Evolutionary conservation across 2,888 invertebrate genomes (phyloP), one percentile per base, ranked within the genome.

Genomic region (Torymus texanus): DNA sequence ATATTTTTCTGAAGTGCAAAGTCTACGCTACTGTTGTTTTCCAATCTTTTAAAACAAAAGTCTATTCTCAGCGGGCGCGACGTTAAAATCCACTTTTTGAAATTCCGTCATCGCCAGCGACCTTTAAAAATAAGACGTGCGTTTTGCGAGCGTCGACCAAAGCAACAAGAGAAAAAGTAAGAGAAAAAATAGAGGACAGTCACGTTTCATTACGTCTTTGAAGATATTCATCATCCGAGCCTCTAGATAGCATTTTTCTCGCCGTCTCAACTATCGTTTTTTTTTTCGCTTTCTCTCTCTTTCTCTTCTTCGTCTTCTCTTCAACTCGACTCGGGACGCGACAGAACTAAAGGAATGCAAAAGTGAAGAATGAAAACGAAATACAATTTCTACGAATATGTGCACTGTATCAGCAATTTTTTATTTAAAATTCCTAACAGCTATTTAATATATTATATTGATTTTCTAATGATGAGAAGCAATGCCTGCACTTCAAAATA

Each of bases 161-260:
- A 51, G 14, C 13, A 67, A 18, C 21, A 50, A 67, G 41, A 65
- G 21, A 67, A 51, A 51, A 65, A 65, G 16, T 29, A 14, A 18
- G 29, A 65, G 14, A 65, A 50, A 78, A 56, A 41, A 24, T 61
- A 65, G 55, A 61, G 62, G 51, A 71, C 71, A 67, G 67, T 79
- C 75, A 62, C 71, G 75, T 79, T 79, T 79, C 79, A 75, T 79
- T 79, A 67, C 71, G 61, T 61, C 71, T 79, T 76, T 56, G 62
- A 79, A 67, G 67, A 75, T 70, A 72, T 72, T 75, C 66, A 72
- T 76, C 75, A 79, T 75, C 67, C 56, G 75, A 75, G 67, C 59
- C 62, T 58, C 41, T 74, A 65, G 41, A 71, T 75, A 56, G 51
- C 55, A 79, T 79, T 76, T 75, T 79, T 75, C 66, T 72, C 65